phyloP scores from a whole-genome alignment of 1,140 invertebrate species.

The Glossosoma conforme region DNA sequence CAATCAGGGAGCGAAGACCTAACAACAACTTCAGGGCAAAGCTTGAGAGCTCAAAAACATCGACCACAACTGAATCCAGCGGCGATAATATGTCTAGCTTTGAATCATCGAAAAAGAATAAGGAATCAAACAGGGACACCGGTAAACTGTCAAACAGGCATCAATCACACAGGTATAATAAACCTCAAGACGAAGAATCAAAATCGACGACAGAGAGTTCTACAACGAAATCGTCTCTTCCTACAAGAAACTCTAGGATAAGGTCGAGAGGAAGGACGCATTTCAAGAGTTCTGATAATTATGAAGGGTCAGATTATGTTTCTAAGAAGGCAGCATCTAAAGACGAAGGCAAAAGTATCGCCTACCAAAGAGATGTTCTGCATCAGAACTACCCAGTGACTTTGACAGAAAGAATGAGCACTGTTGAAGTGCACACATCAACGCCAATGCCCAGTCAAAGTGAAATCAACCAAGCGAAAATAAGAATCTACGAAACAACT shows the following conservation, averaged over 20 bases:
- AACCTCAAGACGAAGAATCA: slow-evolving; percentile 42
- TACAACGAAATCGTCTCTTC: slow-evolving; percentile 39
- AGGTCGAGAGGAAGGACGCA: slow-evolving; percentile 43
- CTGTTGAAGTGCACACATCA: slow-evolving; percentile 28
- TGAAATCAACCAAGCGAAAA: slow-evolving; percentile 23
- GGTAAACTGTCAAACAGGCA: slow-evolving; percentile 25
- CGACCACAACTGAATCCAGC: slow-evolving; percentile 17
- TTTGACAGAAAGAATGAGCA: slow-evolving; percentile 44
- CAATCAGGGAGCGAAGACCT: slow-evolving; percentile 46
- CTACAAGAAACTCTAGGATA: slow-evolving; percentile 30
- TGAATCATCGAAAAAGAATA: slow-evolving; percentile 32
- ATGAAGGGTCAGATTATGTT: slow-evolving; percentile 30
- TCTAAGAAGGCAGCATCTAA: slow-evolving; percentile 39
- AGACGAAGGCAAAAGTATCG: slow-evolving; percentile 41
- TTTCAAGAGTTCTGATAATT: slow-evolving; percentile 39
- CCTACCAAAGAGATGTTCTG: slow-evolving; percentile 55
- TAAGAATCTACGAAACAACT: slow-evolving; percentile 30
- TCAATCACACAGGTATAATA: slow-evolving; percentile 31
- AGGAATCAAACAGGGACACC: slow-evolving; percentile 33
- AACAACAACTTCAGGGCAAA: slow-evolving; percentile 33
- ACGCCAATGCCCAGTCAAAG: slow-evolving; percentile 21
- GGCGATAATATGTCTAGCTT: slow-evolving; percentile 8
- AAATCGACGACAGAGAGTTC: slow-evolving; percentile 48
- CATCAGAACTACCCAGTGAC: slow-evolving; percentile 57
- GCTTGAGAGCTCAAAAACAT: slow-evolving; percentile 24